Base-by-base conservation (phyloP, 2,888 invertebrate genomes). In the Reticulitermes lucifugus region DNA sequence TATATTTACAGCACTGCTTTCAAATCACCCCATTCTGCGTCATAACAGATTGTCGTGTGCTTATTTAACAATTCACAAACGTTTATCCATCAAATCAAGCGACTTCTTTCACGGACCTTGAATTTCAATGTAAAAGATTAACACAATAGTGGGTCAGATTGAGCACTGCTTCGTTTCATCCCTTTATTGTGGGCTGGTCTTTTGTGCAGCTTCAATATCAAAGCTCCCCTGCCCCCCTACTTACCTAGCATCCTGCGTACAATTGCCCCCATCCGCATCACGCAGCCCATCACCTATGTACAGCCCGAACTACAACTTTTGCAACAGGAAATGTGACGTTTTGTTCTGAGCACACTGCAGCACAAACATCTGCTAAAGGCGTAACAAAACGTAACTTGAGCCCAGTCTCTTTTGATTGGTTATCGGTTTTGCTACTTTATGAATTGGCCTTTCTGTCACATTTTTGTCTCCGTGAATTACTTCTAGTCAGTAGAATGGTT, bases 21-120 rank as follows among this genome's bases (percentile, higher is more conserved):
- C 18, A 55, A 14, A 14, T 18, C 18, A 18, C 18, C 18, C 55
- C 46, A 46, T 46, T 12, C 55, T 5, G 55, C 18, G 14, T 55
- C 55, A 12, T 14, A 55, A 43, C 83, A 43, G 81, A 84, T 81
- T 84, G 29, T 84, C 84, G 81, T 84, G 80, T 84, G 84, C 84
- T 84, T 84, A 80, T 84, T 84, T 84, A 84, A 84, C 84, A 70
- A 79, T 80, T 84, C 84, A 55, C 84, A 84, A 84, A 84, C 84
- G 84, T 84, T 84, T 84, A 84, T 84, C 80, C 81, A 81, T 84
- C 80, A 71, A 84, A 84, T 84, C 84, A 84, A 71, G 55, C 81
- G 81, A 81, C 81, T 81, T 81, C 41, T 60, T 81, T 81, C 70
- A 43, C 43, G 65, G 60, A 14, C 65, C 55, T 46, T 77, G 77